A percentile compares a stretch with the other conserved stretches of the same genome.
Conservation (phyloP, 1,140 invertebrate genomes). For the Penaeus japonicus region DNA sequence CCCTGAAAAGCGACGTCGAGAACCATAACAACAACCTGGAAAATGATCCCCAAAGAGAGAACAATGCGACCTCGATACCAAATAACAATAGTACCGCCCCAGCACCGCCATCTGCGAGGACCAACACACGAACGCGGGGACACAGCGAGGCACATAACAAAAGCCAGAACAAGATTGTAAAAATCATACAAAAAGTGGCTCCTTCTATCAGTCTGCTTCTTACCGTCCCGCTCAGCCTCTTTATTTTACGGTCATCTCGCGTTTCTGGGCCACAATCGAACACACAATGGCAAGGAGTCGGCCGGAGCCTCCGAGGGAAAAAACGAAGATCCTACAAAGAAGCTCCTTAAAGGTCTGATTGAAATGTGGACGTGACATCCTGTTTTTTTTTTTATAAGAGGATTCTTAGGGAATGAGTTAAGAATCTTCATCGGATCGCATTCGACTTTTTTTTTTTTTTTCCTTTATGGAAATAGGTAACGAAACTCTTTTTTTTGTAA, state of each 20-base stretch:
- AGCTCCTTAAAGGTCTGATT: conserved; percentile 20
- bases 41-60: no score
- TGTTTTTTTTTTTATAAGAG: neutral
- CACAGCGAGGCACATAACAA: neutral
- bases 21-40: no score
- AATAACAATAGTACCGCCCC: no score
- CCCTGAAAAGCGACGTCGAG: no score
- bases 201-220: neutral
- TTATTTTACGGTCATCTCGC: conserved; percentile 21
- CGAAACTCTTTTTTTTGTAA: no score
- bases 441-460: neutral
- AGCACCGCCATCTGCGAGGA: neutral
- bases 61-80: no score
- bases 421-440: neutral
- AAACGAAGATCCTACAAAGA: neutral
- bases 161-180: neutral
- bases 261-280: neutral
- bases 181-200: neutral
- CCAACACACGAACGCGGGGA: neutral
- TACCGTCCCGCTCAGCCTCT: neutral
- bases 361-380: conserved; percentile 40
- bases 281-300: neutral
- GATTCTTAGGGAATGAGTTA: no score
- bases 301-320: neutral
- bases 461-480: no score